phyloP scores from a whole-genome alignment of 2,113 vertebrate genomes.

The Sialia sialis region DNA sequence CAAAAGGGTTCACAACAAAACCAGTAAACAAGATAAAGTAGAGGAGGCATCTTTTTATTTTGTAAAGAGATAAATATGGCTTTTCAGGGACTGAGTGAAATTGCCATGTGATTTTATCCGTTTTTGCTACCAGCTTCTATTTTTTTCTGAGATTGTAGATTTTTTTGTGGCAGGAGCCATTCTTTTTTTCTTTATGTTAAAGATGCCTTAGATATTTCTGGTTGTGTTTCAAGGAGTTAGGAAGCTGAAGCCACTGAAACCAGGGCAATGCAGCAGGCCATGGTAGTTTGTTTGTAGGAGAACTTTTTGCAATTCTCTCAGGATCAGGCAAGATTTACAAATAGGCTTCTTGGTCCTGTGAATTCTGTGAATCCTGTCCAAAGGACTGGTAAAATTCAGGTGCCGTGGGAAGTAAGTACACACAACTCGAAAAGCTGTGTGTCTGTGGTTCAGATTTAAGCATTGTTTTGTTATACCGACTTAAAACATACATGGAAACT shows the following conservation, averaged over 20 bases:
- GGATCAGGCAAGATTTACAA: not conserved
- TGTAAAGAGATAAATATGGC: not conserved
- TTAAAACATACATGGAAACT: not conserved
- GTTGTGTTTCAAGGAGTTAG: not conserved
- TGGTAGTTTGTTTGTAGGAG: rapidly evolving
- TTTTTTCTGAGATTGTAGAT: not conserved
- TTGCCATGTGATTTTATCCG: rapidly evolving
- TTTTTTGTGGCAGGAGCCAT: not conserved
- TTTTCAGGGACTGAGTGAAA: not conserved
- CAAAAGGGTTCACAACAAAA: not conserved
- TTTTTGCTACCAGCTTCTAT: not conserved
- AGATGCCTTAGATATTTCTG: not conserved
- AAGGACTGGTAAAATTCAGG: not conserved
- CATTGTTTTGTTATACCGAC: rapidly evolving
- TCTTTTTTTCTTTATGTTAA: not conserved
- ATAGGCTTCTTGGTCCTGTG: not conserved
- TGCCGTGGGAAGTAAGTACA: not conserved
- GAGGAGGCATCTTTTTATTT: not conserved
- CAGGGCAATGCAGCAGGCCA: not conserved
- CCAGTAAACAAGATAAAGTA: not conserved
- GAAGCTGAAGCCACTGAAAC: not conserved
- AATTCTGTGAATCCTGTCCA: not conserved
- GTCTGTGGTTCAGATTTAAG: not conserved
- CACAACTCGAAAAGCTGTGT: not conserved
- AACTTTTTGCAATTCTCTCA: rapidly evolving